A percentile compares a stretch with the other conserved stretches of the same genome.
Evolutionary conservation across 2,797 vertebrate species (phyloP).

Genomic region (Pagetopsis macropterus): DNA sequence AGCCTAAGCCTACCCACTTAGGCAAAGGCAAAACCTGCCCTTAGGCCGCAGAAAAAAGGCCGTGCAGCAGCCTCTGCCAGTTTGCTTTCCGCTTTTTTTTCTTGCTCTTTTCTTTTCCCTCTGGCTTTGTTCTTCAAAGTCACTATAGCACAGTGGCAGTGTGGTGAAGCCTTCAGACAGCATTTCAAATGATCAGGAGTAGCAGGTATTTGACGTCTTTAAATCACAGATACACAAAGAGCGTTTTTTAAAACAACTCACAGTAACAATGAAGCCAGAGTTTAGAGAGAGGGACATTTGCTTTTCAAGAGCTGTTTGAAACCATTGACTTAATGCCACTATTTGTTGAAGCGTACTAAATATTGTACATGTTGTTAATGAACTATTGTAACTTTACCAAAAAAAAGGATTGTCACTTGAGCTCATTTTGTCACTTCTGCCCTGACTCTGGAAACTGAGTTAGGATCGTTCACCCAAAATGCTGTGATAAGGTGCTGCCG

Average conservation of each 20-base stretch:
- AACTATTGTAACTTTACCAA: constrained; percentile 16
- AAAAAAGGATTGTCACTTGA: constrained; percentile 32
- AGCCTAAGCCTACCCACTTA: constrained; percentile 60
- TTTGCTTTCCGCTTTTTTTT: constrained; percentile 72
- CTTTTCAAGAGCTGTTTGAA: constrained; percentile 24
- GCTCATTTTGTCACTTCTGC: constrained; percentile 12
- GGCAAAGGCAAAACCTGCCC: constrained; percentile 79
- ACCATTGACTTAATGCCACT: constrained; percentile 41
- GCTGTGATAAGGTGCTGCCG: not conserved
- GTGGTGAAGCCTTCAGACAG: constrained; percentile 57
- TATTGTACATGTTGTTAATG: constrained; percentile 48
- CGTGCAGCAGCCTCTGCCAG: constrained; percentile 69
- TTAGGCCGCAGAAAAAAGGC: constrained; percentile 62
- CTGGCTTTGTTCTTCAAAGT: constrained; percentile 82
- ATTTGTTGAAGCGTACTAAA: constrained; percentile 44
- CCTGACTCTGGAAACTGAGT: not conserved
- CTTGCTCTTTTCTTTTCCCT: constrained; percentile 71
- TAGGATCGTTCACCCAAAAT: constrained; percentile 1
- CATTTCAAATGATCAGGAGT: constrained; percentile 63
- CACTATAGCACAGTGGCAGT: constrained; percentile 68
- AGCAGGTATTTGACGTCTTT: constrained; percentile 54
- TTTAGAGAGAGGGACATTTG: constrained; percentile 25
- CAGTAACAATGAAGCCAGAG: constrained; percentile 5
- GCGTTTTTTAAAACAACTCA: constrained; percentile 34
- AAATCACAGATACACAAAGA: constrained; percentile 40